Base-by-base conservation (phyloP, 2,888 invertebrate genomes). In the Ormyrus thymus region DNA sequence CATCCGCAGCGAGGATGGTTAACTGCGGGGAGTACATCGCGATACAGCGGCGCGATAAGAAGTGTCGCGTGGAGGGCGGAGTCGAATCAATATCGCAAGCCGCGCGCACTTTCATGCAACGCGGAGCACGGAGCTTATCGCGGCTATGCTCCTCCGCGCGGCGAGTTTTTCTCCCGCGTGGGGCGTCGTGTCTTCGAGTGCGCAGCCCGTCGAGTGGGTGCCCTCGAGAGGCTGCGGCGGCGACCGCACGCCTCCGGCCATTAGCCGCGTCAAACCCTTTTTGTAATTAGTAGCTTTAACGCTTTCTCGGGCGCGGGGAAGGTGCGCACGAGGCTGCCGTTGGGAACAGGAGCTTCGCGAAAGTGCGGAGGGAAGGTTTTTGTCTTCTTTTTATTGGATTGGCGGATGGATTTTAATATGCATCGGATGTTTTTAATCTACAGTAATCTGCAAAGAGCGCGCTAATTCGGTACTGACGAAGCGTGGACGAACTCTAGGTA, bases 81-180 rank as follows among this genome's bases (percentile, higher is more conserved):
- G 65, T 75, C 13, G 50, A 75, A 76, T 75, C 71, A 66, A 79
- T 71, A 78, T 13, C 15, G 50, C 61, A 51, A 29, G 51, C 46
- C 6, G 43, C 50, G n/a, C 56, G 29, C 45, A 11, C 13, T 58
- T 51, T 29, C 51, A 15, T 15, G 8, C 15, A 46, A 46, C 8
- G 9, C 9, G 46, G 59, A 71, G 55, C 3, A 7, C 13, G 29
- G 58, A 58, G 69, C 69, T 69, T 65, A 73, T 56, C 64, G 73
- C 6, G 3, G 29, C 29, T 29, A 29, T 29, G 4, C 29, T 29
- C 29, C 43, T n/a, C 15, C n/a, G 15, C 11, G 10, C 45, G 45
- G 10, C 45, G 45, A 13, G 6, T 64, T 64, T 64, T 72, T 50
- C 50, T 11, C 29, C 11, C 29, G 51, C 48, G n/a, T 43, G 2